Evolutionary conservation across 2,113 vertebrate genomes (phyloP).

Genomic region (Scolopax mira): DNA sequence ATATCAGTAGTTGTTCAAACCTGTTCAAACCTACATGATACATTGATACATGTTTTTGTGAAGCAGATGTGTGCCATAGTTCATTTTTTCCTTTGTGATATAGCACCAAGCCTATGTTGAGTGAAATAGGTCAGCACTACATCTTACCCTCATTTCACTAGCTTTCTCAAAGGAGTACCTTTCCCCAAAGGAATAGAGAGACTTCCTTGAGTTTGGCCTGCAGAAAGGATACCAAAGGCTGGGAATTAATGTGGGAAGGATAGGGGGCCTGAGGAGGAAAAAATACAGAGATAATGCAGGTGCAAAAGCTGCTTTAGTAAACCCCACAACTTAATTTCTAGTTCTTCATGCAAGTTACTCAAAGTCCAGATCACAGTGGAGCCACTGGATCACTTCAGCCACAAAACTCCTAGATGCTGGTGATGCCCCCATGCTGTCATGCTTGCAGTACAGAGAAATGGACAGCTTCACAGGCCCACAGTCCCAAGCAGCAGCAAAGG

Average conservation of each 20-base stretch:
- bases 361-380: not conserved
- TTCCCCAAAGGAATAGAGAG: not conserved
- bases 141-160: not conserved
- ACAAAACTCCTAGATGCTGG: not conserved
- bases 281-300: not conserved
- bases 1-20: not conserved
- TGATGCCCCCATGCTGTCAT: too few relatives aligned
- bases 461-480: rapidly evolving
- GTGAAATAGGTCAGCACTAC: not conserved
- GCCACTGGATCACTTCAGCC: not conserved
- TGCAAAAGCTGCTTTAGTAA: not conserved
- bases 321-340: not conserved
- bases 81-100: not conserved
- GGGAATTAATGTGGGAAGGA: not conserved
- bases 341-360: not conserved
- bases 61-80: not conserved
- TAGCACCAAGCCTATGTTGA: not conserved
- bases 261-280: not conserved
- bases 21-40: not conserved
- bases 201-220: not conserved
- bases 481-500: not conserved
- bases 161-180: not conserved
- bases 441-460: not conserved
- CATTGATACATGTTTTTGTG: not conserved
- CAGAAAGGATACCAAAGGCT: not conserved